Percentiles rank a stretch among this genome's conserved stretches.
These are phyloP conservation scores for Oxyura jamaicensis DNA, from an alignment of 2,113 vertebrate genomes.

Conservation along the genomic window DNA sequence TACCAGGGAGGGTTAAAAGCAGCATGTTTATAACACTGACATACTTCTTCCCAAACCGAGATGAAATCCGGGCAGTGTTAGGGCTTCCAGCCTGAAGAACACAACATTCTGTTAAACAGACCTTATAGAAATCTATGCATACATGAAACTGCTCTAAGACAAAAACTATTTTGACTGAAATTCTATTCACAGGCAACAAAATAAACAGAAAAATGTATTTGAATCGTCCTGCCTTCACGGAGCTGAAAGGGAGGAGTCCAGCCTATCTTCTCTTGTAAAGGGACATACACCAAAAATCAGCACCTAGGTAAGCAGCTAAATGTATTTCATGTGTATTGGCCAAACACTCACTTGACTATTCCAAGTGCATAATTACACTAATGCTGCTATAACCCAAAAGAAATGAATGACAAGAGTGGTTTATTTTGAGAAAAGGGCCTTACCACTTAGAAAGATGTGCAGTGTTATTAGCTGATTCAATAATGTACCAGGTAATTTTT, in stretches of 20 bases:
- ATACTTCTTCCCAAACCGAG: conserved; percentile 83
- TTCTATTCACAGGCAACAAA: not conserved
- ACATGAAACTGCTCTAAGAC: not conserved
- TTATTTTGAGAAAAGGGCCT: not conserved
- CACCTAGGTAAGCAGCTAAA: not conserved
- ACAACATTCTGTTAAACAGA: not conserved
- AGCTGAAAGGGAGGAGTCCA: not conserved
- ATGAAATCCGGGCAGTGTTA: conserved; percentile 81
- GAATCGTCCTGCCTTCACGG: not conserved
- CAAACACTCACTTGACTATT: not conserved
- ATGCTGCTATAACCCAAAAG: not conserved
- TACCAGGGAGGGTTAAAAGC: conserved; percentile 93
- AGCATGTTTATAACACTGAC: conserved; percentile 90
- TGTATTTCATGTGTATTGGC: not conserved
- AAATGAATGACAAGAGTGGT: not conserved
- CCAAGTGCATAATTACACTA: not conserved
- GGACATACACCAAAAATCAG: not conserved
- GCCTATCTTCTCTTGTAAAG: not conserved
- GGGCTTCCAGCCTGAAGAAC: conserved; percentile 87
- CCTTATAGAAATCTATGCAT: not conserved
- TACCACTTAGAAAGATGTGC: not conserved
- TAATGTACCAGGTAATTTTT: not conserved
- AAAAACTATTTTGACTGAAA: not conserved
- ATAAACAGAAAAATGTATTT: not conserved
- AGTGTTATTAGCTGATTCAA: not conserved